Evolutionary conservation across 2,113 vertebrate species (phyloP).

Genomic region (western clawed frog (Xenopus tropicalis)): DNA sequence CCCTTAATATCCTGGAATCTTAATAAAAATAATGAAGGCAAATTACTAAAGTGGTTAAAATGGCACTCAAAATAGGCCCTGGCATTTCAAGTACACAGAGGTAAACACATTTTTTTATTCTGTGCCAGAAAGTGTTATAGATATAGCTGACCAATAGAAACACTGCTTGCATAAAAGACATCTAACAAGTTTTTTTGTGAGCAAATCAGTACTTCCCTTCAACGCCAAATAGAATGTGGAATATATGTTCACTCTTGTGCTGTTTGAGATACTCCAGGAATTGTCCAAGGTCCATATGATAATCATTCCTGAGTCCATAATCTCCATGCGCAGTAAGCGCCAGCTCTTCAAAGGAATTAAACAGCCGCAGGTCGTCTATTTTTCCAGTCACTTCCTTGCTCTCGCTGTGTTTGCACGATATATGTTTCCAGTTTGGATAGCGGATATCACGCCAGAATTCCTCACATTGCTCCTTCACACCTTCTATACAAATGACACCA

Average conservation of each 20-base stretch:
- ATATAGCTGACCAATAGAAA: no score
- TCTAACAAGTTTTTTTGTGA: no score
- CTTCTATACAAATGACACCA: slow-evolving; percentile 71
- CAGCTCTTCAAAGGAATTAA: slow-evolving; percentile 64
- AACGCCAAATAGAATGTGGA: slow-evolving; percentile 71
- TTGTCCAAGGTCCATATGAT: slow-evolving; percentile 72
- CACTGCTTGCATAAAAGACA: no score
- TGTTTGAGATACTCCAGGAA: slow-evolving; percentile 67
- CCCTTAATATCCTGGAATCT: no score
- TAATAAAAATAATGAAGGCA: no score
- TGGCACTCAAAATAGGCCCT: no score
- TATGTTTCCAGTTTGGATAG: slow-evolving; percentile 73
- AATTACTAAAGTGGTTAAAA: no score
- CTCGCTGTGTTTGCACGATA: slow-evolving; percentile 71
- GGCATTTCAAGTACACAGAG: no score
- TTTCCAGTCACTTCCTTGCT: slow-evolving; percentile 52
- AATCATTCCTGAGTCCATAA: slow-evolving; percentile 70
- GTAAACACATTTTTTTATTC: no score
- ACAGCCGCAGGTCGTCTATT: slow-evolving; percentile 53
- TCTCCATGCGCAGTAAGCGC: slow-evolving; percentile 67
- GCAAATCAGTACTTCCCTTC: slow-evolving; percentile 57
- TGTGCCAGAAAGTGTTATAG: no score
- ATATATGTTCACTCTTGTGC: slow-evolving; percentile 58
- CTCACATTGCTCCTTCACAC: slow-evolving; percentile 60
- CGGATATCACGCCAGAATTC: slow-evolving; percentile 70